These are phyloP conservation scores for Spisula subtruncata DNA, from an alignment of 2,888 invertebrate genomes.

Conservation along the genomic window DNA sequence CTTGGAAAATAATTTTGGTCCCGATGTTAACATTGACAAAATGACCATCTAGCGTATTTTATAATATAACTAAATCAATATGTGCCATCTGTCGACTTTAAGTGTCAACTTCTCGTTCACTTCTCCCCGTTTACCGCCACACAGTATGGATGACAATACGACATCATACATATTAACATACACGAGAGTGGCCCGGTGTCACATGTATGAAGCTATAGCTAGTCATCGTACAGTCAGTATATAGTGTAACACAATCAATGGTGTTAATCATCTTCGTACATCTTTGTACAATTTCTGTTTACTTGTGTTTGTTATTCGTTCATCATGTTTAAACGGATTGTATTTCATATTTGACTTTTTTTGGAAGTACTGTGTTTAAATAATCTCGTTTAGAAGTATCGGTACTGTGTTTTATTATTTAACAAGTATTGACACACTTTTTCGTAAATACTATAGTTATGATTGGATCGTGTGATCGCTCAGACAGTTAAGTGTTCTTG, in stretches of 20 bases:
- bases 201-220: too few species aligned
- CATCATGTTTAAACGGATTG: neutral
- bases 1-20: neutral
- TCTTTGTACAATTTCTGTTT: too few species aligned
- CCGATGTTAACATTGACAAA: neutral
- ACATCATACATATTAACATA: too few species aligned
- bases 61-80: neutral
- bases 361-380: too few species aligned
- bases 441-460: slow-evolving; percentile 6
- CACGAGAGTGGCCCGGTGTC: too few species aligned
- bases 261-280: neutral
- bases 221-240: too few species aligned
- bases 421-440: neutral
- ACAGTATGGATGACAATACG: too few species aligned
- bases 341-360: too few species aligned
- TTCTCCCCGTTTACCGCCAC: too few species aligned
- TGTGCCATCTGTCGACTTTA: neutral
- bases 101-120: too few species aligned
- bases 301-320: neutral
- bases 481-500: neutral
- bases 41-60: neutral
- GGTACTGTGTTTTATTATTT: neutral
- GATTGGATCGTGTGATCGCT: neutral
- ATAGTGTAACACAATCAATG: neutral
- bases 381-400: neutral